Evolutionary conservation across 2,113 vertebrate genomes (phyloP).

Genomic region (Pterocles burchelli): DNA sequence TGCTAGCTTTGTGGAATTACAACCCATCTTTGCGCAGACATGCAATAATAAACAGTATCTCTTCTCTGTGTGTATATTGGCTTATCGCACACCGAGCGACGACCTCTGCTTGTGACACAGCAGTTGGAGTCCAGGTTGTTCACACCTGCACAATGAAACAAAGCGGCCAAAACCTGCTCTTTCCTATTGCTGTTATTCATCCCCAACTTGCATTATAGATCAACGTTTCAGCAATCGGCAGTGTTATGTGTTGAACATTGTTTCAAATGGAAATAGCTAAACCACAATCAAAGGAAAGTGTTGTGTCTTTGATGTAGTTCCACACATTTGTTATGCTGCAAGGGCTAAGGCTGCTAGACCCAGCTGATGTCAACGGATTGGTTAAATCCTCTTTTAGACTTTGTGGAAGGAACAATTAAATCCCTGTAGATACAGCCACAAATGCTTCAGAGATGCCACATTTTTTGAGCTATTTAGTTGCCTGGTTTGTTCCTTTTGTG

Average conservation of each 20-base stretch:
- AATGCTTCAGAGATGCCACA: neutral
- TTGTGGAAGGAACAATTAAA: conserved; percentile 16
- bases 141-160: neutral
- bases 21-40: too few species aligned
- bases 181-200: neutral
- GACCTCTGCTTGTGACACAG: too few species aligned
- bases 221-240: neutral
- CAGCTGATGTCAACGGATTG: neutral
- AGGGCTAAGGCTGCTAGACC: conserved; percentile 4
- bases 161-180: neutral
- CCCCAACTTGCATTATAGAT: neutral
- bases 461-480: neutral
- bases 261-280: conserved; percentile 12
- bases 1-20: too few species aligned
- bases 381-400: conserved; percentile 43
- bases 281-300: conserved; percentile 22
- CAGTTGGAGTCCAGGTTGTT: neutral
- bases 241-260: neutral
- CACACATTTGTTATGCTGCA: conserved; percentile 5
- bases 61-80: too few species aligned
- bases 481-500: neutral
- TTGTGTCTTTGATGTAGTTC: conserved; percentile 19
- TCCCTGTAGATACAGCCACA: neutral
- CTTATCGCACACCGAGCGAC: too few species aligned
- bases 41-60: too few species aligned